Conservation (phyloP, 2,113 vertebrate genomes). For the Porphyrio hochstetteri region DNA sequence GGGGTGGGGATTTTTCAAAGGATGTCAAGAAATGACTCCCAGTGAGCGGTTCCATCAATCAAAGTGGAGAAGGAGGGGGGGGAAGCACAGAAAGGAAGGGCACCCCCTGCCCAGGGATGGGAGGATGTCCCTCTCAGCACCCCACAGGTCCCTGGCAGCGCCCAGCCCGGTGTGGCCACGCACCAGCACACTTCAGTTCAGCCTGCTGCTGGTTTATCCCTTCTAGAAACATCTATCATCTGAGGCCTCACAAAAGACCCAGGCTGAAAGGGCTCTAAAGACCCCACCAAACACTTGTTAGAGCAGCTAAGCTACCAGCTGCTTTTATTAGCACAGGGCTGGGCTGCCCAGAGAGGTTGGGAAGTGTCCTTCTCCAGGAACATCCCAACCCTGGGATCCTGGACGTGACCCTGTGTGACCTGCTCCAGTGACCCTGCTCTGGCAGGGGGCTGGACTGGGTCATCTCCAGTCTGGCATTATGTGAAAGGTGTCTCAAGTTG, state of each 20-base stretch:
- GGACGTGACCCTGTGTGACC: too few relatives aligned
- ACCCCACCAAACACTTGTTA: not conserved
- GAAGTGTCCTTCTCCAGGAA: too few relatives aligned
- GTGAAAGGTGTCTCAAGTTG: not conserved
- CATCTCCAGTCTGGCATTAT: too few relatives aligned
- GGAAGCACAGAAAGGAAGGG: not conserved
- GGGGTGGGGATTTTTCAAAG: constrained; percentile 36
- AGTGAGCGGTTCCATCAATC: constrained; percentile 71
- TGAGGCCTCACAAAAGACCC: too few relatives aligned
- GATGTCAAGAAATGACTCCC: constrained; percentile 66
- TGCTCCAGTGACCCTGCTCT: too few relatives aligned
- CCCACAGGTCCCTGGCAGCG: not conserved
- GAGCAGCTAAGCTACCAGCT: not conserved
- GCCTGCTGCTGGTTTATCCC: not conserved
- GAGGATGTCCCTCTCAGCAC: not conserved
- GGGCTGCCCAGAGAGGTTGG: too few relatives aligned
- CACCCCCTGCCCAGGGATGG: not conserved
- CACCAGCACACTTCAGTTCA: not conserved
- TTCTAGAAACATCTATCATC: not conserved
- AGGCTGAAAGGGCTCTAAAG: not conserved
- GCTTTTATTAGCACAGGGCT: not conserved
- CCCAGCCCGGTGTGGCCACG: not conserved
- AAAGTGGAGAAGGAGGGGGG: not conserved
- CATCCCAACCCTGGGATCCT: too few relatives aligned
- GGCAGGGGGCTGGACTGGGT: too few relatives aligned